These are phyloP conservation scores for Vesta saturnalis DNA, from an alignment of 2,888 invertebrate species.

Conservation along the genomic window DNA sequence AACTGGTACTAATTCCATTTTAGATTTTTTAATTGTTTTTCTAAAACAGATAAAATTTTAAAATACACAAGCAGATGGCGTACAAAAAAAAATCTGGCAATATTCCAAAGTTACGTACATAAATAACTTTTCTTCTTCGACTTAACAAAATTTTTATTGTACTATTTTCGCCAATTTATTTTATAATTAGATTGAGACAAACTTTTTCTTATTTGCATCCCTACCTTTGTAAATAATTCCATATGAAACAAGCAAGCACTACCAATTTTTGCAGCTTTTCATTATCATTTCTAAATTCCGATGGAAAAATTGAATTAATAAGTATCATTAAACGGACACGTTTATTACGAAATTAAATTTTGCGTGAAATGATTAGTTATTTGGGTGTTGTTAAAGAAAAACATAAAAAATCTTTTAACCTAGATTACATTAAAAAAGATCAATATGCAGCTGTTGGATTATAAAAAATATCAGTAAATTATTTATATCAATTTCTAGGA, in stretches of 20 bases:
- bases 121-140: constrained; percentile 4
- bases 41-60: constrained; percentile 5
- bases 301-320: constrained; percentile 23
- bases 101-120: background rate
- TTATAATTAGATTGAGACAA: background rate
- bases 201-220: too few relatives aligned
- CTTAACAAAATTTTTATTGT: background rate
- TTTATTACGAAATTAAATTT: background rate
- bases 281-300: constrained; percentile 47
- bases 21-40: constrained; percentile 7
- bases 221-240: constrained; percentile 51
- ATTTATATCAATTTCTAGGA: background rate
- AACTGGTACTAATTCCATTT: constrained; percentile 35
- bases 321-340: background rate
- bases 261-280: constrained; percentile 46
- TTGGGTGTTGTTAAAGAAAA: background rate
- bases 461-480: background rate
- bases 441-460: background rate
- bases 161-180: background rate
- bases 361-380: background rate
- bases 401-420: background rate
- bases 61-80: background rate
- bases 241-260: constrained; percentile 48
- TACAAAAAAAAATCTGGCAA: background rate
- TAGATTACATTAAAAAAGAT: background rate